Base-by-base conservation (phyloP, 2,113 vertebrate species). In the Elephantulus edwardii region DNA sequence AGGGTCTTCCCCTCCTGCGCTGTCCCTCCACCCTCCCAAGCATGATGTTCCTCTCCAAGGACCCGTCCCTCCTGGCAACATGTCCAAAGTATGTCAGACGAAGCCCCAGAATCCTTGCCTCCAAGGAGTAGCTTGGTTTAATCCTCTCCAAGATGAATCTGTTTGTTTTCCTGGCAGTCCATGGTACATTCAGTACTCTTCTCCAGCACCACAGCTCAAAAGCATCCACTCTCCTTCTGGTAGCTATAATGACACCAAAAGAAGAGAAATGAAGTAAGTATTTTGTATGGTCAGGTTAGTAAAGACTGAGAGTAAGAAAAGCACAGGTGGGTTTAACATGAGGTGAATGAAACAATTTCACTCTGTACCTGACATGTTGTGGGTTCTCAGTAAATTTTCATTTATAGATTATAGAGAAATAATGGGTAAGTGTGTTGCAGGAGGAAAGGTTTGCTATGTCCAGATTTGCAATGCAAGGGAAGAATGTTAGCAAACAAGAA, bases 181-280 rank as follows among this genome's bases (percentile, higher is more conserved):
- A n/a, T n/a, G n/a, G n/a, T n/a, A n/a, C n/a, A n/a, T n/a, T n/a
- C n/a, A n/a, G n/a, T n/a, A n/a, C n/a, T n/a, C n/a, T n/a, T n/a
- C n/a, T n/a, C n/a, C n/a, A n/a, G n/a, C n/a, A n/a, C n/a, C n/a
- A n/a, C n/a, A n/a, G n/a, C n/a, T n/a, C n/a, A n/a, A n/a, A n/a
- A n/a, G n/a, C n/a, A n/a, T n/a, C n/a, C n/a, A n/a, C n/a, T n/a
- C n/a, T n/a, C n/a, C n/a, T n/a, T n/a, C n/a, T 7, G 6, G 13
- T 87, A 81, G 38, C 85, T 52, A 74, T 88, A 44, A 20, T 84
- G 60, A 90, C 44, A 85, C 5, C 13, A 46, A 52, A 84, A 79
- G 3, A 85, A 16, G 40, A 74, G 4, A 77, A 62, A 33, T 70
- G 28, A 85, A 42, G 77, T 85, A 44, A 58, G 82, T 60, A 82